Percentiles rank a stretch among this genome's conserved stretches.
These are phyloP conservation scores for Grallaria varia DNA, from an alignment of 2,113 vertebrate genomes.

Conservation along the genomic window DNA sequence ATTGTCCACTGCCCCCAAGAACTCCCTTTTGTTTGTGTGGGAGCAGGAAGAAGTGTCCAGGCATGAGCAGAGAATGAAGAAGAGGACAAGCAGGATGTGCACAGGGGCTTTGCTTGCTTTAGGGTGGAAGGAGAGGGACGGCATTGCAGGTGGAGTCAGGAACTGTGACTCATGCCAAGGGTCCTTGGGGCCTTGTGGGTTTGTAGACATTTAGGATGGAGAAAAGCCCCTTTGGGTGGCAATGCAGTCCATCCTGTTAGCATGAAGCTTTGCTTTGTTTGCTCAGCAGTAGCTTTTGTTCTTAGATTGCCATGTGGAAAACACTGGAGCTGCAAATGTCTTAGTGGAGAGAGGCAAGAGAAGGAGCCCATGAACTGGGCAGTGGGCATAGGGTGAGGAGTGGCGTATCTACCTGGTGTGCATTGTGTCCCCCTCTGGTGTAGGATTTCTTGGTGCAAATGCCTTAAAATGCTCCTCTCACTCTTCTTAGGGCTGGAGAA, in stretches of 20 bases:
- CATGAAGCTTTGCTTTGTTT: not conserved
- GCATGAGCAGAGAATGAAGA: not conserved
- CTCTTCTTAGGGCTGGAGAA: not conserved
- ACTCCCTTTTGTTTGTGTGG: not conserved
- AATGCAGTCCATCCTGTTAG: not conserved
- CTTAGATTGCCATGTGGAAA: not conserved
- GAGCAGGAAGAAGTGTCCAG: not conserved
- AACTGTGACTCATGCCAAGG: rapidly evolving
- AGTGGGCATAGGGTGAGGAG: not conserved
- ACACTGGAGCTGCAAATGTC: not conserved
- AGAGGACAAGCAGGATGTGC: not conserved
- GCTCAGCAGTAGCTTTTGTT: not conserved
- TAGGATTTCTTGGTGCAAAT: not conserved
- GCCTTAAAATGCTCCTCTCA: not conserved
- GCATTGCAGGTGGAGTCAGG: not conserved
- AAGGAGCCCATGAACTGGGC: not conserved
- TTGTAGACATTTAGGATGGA: not conserved
- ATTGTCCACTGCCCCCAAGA: not conserved
- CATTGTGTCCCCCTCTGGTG: not conserved
- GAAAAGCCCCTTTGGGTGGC: not conserved
- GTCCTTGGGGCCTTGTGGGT: not conserved
- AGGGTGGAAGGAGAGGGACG: not conserved
- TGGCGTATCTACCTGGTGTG: not conserved
- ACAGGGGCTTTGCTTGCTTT: not conserved
- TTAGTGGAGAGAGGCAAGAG: not conserved